Conservation (phyloP, 2,113 vertebrate species). For the Oplegnathus fasciatus region DNA sequence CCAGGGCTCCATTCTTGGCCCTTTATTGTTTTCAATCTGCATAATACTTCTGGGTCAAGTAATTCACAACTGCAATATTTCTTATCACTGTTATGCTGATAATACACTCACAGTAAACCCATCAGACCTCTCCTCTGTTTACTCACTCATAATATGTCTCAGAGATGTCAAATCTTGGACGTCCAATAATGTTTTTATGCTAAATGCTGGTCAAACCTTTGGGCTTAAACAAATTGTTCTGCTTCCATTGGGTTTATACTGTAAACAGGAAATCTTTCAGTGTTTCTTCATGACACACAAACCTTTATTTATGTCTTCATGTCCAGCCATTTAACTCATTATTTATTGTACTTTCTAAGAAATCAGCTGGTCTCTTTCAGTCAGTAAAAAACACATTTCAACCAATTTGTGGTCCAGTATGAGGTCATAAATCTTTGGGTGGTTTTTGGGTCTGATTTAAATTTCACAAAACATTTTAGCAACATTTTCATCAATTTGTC, state of each 20-base stretch:
- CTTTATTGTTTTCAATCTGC: constrained; percentile 49
- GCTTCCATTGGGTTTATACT: not conserved
- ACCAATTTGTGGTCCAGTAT: not conserved
- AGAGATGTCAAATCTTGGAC: not conserved
- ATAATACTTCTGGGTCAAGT: constrained; percentile 10
- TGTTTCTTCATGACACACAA: not conserved
- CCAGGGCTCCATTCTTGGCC: constrained; percentile 36
- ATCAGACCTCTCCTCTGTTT: not conserved
- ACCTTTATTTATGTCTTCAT: not conserved
- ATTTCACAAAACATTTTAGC: not conserved
- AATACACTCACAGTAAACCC: not conserved
- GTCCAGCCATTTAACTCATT: not conserved
- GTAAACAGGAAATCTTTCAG: not conserved
- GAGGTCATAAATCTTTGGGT: not conserved
- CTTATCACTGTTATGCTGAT: constrained; percentile 13
- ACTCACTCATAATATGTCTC: not conserved
- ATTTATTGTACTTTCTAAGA: not conserved
- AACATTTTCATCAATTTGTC: not conserved
- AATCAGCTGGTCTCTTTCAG: not conserved
- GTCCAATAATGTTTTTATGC: not conserved
- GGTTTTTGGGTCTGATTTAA: not conserved
- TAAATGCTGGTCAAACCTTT: not conserved
- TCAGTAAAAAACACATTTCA: not conserved
- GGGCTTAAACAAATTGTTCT: not conserved
- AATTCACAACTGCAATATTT: constrained; percentile 33